Base-by-base conservation (phyloP, 2,113 vertebrate species). In the Rutilus rutilus region DNA sequence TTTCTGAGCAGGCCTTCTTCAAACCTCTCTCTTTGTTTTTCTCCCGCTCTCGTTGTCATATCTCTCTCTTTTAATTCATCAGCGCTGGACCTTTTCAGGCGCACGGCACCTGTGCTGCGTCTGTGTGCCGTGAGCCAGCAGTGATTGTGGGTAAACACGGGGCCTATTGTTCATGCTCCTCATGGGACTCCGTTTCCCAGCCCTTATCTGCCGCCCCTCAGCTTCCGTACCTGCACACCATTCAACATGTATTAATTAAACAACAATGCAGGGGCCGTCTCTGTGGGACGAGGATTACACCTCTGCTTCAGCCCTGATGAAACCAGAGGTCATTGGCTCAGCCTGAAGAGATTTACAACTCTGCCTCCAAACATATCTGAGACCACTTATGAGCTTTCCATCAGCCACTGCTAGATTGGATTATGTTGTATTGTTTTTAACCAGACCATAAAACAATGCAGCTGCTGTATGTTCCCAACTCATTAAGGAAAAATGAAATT, bases 201-300 rank as follows among this genome's bases (percentile, higher is more conserved):
- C 47, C 23, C 86, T 88, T 88, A 85, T 88, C 89, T 88, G n/a
- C 39, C 74, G 23, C 83, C 67, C 60, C 30, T 84, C 62, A 67
- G 84, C 75, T 84, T 52, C 54, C 69, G 30, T 84, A 88, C 76
- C 85, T 87, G 75, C 76, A 47, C 79, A 75, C 57, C 52, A 75
- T 83, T 80, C 86, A 42, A 69, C 59, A 83, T 23, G 78, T 85
- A 88, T 86, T 90, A 82, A 90, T 90, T 86, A 87, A 76, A 65
- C 75, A 57, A 81, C 85, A 85, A 84, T 85, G 42, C 62, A 71
- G 47, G 82, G 67, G 73, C 87, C 33, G 59, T 76, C 76, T 84
- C 74, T 47, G 33, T 14, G 77, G 83, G 78, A 11, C 12, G 27
- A 21, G 71, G 86, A 89, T 89, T 89, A 89, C 74, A 21, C 86